Evolutionary conservation across 2,797 vertebrate genomes (phyloP).

Genomic region (Lates japonicus): DNA sequence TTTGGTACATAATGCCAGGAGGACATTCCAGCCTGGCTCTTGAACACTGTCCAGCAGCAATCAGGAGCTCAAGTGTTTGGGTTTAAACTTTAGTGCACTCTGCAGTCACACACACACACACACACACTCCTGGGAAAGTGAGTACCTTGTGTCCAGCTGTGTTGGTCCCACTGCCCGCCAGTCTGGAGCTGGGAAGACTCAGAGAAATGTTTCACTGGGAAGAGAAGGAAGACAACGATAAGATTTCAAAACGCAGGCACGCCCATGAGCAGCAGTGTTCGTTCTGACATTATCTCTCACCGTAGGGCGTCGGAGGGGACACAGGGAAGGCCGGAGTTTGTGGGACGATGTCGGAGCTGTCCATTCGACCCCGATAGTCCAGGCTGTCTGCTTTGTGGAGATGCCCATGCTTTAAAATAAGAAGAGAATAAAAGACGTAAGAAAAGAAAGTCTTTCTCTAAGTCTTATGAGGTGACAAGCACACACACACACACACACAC

Average conservation of each 20-base stretch:
- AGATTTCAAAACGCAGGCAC: conserved; percentile 46
- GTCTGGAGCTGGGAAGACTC: conserved; percentile 73
- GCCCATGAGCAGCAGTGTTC: neutral
- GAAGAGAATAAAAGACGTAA: neutral
- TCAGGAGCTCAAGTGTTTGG: conserved; percentile 42
- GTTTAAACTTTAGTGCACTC: conserved; percentile 32
- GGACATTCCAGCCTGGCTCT: conserved; percentile 62
- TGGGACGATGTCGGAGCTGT: conserved; percentile 71
- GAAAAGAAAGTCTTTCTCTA: neutral
- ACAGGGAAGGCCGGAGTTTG: conserved; percentile 88
- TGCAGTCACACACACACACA: conserved; percentile 29
- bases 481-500: conserved; percentile 41
- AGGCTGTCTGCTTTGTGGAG: conserved; percentile 67
- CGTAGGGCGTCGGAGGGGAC: conserved; percentile 88
- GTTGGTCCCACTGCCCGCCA: conserved; percentile 69
- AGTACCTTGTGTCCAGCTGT: conserved; percentile 82
- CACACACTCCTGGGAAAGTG: conserved; percentile 26
- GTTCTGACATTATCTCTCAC: conserved; percentile 62
- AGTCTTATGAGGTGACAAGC: conserved; percentile 30
- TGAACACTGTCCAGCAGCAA: conserved; percentile 61
- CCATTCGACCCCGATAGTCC: conserved; percentile 73
- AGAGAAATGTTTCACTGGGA: conserved; percentile 82
- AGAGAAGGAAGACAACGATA: conserved; percentile 55
- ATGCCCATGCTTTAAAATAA: conserved; percentile 71
- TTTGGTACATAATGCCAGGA: conserved; percentile 36